Evolutionary conservation across 2,113 vertebrate species (phyloP).

Genomic region (Ptilorrhoa leucosticta): DNA sequence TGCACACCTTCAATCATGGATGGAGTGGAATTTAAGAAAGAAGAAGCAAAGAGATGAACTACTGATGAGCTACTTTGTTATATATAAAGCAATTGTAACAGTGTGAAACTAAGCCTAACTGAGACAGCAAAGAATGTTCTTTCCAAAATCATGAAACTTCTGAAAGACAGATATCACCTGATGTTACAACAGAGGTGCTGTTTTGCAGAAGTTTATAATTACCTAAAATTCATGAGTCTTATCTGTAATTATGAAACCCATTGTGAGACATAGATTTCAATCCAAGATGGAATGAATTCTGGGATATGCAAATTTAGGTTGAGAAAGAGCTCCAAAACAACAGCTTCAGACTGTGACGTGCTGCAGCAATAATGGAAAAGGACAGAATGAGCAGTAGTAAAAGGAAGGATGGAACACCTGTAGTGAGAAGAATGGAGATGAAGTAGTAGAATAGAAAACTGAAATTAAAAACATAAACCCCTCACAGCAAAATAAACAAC

Average conservation of each 20-base stretch:
- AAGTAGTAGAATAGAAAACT: not conserved
- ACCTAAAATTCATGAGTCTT: not conserved
- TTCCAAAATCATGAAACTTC: not conserved
- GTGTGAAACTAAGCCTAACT: not conserved
- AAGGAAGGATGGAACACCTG: not conserved
- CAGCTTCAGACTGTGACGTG: not conserved
- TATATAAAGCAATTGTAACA: not conserved
- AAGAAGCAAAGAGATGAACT: not conserved
- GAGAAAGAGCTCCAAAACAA: not conserved
- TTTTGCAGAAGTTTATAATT: not conserved
- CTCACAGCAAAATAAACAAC: too few relatives aligned
- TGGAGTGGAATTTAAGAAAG: not conserved
- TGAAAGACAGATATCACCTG: not conserved
- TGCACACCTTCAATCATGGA: not conserved
- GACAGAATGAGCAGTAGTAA: not conserved
- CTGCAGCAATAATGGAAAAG: not conserved
- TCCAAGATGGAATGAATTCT: not conserved
- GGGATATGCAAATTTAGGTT: not conserved
- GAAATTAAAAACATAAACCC: not conserved
- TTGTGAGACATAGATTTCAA: not conserved
- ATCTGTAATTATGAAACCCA: not conserved
- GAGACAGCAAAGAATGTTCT: not conserved
- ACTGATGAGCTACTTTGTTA: not conserved
- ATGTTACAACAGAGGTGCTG: not conserved
- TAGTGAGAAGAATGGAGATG: not conserved